Base-by-base conservation (phyloP, 2,797 vertebrate species). In the Amniataba percoides region DNA sequence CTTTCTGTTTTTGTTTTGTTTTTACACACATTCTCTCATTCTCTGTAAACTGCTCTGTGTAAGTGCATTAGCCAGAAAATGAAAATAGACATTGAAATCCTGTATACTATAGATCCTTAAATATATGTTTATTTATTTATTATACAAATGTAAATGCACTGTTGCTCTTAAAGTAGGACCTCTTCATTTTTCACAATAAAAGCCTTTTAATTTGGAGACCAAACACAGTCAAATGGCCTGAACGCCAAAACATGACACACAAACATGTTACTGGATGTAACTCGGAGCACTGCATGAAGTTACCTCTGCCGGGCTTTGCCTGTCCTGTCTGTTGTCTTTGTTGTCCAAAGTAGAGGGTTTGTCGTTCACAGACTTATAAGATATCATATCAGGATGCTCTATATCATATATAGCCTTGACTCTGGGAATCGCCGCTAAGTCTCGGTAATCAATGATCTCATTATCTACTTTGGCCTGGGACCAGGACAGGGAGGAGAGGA, bases 351-450 rank as follows among this genome's bases (percentile, higher is more conserved):
- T 49, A 80, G 96, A 95, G 82, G 93, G 93, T 11, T 92, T 95
- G 86, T 89, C 85, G 90, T 95, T 96, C 93, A 95, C 96, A 81
- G 94, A 94, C 88, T 97, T 95, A 86, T 98, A 98, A 82, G 97
- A 97, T 88, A 98, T 98, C 92, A 97, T 96, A 91, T 98, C 97
- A 67, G 97, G 97, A 87, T 97, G 96, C 87, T 98, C 97, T 86
- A 98, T 97, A 83, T 98, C 97, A 92, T 96, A 97, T 94, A 98
- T 98, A 79, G 97, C 97, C 95, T 98, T 98, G 94, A 98, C 97
- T 96, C 97, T 97, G 94, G 97, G 97, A 94, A 98, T 98, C 87
- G 97, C 97, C 53, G 97, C 97, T 95, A 98, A 96, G 83, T 98
- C 97, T 94, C 97, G 96, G 93, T 98, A 98, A 95, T 97, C 97